These are phyloP conservation scores for Dasyprocta punctata DNA, from an alignment of 2,113 vertebrate genomes.

Conservation along the genomic window DNA sequence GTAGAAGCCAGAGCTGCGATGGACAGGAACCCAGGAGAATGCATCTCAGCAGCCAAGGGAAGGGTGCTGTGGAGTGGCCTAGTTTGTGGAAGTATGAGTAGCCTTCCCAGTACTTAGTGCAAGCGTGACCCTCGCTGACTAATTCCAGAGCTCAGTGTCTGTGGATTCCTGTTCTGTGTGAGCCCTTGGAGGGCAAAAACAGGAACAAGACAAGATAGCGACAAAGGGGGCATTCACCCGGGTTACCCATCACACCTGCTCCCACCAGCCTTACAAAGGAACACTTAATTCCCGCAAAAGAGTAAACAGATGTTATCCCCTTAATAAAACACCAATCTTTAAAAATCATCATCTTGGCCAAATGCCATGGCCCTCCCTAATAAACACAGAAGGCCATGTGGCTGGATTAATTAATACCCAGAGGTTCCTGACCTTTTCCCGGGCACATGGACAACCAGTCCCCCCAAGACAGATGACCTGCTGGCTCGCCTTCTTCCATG, in stretches of 20 bases:
- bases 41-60: neutral
- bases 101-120: accelerated
- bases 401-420: constrained; percentile 88
- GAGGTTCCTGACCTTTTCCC: constrained; percentile 86
- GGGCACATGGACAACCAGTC: constrained; percentile 78
- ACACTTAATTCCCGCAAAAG: constrained; percentile 53
- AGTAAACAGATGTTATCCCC: constrained; percentile 81
- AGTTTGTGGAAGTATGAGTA: no score
- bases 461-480: constrained; percentile 85
- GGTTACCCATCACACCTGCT: neutral
- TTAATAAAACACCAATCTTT: constrained; percentile 81
- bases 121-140: neutral
- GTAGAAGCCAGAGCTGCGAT: neutral
- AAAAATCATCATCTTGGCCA: constrained; percentile 84
- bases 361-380: constrained; percentile 79
- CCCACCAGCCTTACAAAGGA: constrained; percentile 16
- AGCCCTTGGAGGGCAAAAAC: neutral
- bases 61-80: accelerated
- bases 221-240: neutral
- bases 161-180: accelerated
- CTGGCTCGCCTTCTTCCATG: constrained; percentile 72
- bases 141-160: neutral
- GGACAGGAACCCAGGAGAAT: accelerated
- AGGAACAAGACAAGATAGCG: neutral
- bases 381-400: constrained; percentile 83